Evolutionary conservation across 2,113 vertebrate species (phyloP).

Genomic region (Cepphus grylle): DNA sequence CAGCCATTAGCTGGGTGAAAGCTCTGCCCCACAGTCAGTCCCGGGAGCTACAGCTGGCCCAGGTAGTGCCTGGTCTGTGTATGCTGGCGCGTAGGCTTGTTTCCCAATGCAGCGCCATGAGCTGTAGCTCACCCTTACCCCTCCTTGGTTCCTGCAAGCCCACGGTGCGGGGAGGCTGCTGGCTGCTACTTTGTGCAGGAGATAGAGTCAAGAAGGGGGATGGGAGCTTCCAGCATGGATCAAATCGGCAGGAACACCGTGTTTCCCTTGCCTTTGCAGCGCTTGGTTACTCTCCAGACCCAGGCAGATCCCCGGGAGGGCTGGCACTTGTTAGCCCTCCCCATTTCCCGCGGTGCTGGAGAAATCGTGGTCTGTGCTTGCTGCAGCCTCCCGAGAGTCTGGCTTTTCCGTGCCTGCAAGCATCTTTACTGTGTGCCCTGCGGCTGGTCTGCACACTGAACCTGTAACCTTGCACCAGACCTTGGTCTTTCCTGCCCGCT

Average conservation of each 20-base stretch:
- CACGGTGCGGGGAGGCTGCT: background rate
- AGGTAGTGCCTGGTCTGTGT: background rate
- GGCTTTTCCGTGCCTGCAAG: background rate
- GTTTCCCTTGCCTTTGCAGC: background rate
- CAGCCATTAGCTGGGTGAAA: background rate
- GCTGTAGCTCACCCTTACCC: background rate
- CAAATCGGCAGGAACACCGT: accelerated
- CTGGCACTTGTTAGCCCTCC: background rate
- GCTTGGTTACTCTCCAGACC: background rate
- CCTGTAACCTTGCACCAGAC: background rate
- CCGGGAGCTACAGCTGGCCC: background rate
- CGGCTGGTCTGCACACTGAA: background rate
- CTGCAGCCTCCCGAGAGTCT: background rate
- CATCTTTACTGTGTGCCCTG: background rate
- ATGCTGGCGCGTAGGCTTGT: accelerated
- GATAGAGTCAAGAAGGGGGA: background rate
- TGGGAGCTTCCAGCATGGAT: accelerated
- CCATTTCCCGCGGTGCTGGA: background rate
- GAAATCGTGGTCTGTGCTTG: accelerated
- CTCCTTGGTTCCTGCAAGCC: background rate
- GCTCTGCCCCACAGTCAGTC: background rate
- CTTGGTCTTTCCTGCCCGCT: background rate
- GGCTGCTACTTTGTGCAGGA: background rate
- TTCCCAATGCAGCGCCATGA: accelerated
- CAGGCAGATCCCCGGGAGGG: background rate